These are phyloP conservation scores for Actinemys pallida DNA, from an alignment of 2,113 vertebrate genomes.

Conservation along the genomic window DNA sequence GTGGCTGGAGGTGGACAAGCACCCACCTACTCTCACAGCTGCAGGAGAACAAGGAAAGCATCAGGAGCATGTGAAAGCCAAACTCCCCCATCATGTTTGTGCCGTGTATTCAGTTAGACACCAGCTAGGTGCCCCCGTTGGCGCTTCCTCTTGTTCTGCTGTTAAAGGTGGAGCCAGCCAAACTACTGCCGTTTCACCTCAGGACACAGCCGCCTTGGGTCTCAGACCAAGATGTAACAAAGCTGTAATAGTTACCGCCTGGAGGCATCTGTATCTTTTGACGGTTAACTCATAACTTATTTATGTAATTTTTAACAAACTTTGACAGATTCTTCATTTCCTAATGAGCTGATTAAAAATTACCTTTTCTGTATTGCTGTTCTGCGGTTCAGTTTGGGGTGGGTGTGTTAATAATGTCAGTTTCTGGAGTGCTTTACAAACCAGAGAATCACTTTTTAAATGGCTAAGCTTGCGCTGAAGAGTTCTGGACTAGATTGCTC, in stretches of 20 bases:
- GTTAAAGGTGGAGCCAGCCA: background rate
- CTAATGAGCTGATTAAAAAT: constrained; percentile 50
- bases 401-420: background rate
- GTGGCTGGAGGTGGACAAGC: background rate
- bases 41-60: background rate
- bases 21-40: rapidly evolving
- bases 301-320: constrained; percentile 31
- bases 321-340: constrained; percentile 53
- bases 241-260: background rate
- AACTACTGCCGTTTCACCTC: constrained; percentile 5
- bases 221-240: constrained; percentile 21
- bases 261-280: constrained; percentile 9
- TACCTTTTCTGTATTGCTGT: constrained; percentile 32
- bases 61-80: background rate
- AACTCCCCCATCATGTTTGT: rapidly evolving
- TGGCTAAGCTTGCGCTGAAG: background rate
- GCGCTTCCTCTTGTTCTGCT: background rate
- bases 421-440: background rate
- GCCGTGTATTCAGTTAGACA: no score
- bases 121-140: background rate
- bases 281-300: constrained; percentile 44
- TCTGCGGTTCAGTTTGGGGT: background rate
- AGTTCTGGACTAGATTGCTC: background rate
- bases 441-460: background rate
- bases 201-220: constrained; percentile 4